These are phyloP conservation scores for Achlya flavicornis DNA, from an alignment of 2,888 invertebrate species.

Conservation along the genomic window DNA sequence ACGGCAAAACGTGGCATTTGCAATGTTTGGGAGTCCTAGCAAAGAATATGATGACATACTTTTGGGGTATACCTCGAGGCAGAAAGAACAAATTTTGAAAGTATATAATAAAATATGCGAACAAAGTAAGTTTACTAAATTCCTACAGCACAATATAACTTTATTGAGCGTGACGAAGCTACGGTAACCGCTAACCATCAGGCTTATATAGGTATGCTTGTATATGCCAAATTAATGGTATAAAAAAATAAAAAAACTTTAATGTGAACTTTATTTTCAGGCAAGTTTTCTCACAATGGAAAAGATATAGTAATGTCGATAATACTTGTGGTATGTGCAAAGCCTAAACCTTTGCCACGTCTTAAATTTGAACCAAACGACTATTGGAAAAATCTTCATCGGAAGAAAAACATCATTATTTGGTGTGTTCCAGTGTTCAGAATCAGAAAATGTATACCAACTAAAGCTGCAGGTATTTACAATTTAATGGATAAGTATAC, in stretches of 20 bases:
- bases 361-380: slow-evolving; percentile 61
- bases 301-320: slow-evolving; percentile 73
- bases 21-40: slow-evolving; percentile 80
- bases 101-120: slow-evolving; percentile 74
- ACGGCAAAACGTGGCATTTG: slow-evolving; percentile 82
- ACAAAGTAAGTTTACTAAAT: slow-evolving; percentile 61
- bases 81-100: slow-evolving; percentile 67
- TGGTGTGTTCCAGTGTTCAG: slow-evolving; percentile 75
- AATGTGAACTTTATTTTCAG: slow-evolving; percentile 46
- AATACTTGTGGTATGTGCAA: slow-evolving; percentile 72
- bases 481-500: neutral
- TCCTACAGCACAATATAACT: too few relatives aligned
- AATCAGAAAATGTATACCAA: slow-evolving; percentile 74
- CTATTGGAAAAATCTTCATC: slow-evolving; percentile 72
- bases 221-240: too few relatives aligned
- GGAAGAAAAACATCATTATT: slow-evolving; percentile 61
- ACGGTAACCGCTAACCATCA: too few relatives aligned
- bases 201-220: too few relatives aligned
- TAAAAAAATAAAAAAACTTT: too few relatives aligned
- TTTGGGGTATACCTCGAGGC: slow-evolving; percentile 71
- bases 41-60: slow-evolving; percentile 54
- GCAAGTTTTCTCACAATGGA: slow-evolving; percentile 74
- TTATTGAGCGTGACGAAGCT: too few relatives aligned
- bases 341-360: slow-evolving; percentile 60
- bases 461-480: slow-evolving; percentile 63